Base-by-base conservation (phyloP, 2,888 invertebrate genomes). In the Hemicrepidius hirtus region DNA sequence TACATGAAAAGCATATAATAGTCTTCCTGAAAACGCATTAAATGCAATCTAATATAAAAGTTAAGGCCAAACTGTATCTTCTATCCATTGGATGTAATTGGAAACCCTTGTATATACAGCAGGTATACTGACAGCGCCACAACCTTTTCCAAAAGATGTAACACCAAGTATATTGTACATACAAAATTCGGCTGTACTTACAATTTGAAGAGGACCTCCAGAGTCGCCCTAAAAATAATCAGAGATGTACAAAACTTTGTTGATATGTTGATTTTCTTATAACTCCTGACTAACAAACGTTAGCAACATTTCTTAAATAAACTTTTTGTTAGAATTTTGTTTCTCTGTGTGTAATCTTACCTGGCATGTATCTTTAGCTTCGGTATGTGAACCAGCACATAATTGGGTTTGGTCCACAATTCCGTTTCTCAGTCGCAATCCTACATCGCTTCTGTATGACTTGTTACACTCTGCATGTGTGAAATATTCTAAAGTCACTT, bases 161-260 rank as follows among this genome's bases (percentile, higher is more conserved):
- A 74, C 13, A 0, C 84, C 84, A 10, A 71, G 37, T 16, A 74
- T 35, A 1, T 20, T 49, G 37, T 68, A 63, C 44, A 64, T 64
- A 10, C 69, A 66, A 21, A 9, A 16, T 20, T 12, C 10, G 20
- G 28, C 41, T 6, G 0, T 12, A 18, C 46, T 46, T 0, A 18
- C 10, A 21, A 69, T 28, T 60, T 74, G 74, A 20, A 74, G 55
- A 16, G 70, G 74, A 21, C 74, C 71, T 13, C 91, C 91, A 46
- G 90, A 90, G 82, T 91, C 90, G 21, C 90, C 90, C 90, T 89
- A 82, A 79, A 57, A 77, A 3, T 18, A 12, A 76, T 73, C 44
- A n/a, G n/a, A n/a, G n/a, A n/a, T n/a, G n/a, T n/a, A n/a, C n/a
- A n/a, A n/a, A n/a, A n/a, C n/a, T n/a, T n/a, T n/a, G n/a, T n/a